Evolutionary conservation across 1,140 invertebrate species (phyloP).

Genomic region (Tetraneura akinire): DNA sequence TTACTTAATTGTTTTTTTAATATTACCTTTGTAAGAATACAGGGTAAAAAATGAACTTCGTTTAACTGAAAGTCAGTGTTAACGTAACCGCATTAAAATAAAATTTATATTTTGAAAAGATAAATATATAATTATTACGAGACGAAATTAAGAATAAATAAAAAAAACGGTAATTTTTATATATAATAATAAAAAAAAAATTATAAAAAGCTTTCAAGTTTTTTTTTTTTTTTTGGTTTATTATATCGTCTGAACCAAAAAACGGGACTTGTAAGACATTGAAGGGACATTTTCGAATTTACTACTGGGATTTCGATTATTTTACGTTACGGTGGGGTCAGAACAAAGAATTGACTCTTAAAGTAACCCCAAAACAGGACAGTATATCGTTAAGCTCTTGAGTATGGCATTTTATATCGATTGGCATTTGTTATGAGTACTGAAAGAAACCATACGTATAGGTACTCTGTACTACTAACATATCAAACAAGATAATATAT

Average conservation of each 20-base stretch:
- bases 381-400: conserved; percentile 24
- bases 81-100: too few species aligned
- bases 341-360: conserved; percentile 29
- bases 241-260: not conserved
- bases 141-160: too few species aligned
- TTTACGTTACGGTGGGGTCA: not conserved
- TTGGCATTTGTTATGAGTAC: not conserved
- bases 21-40: too few species aligned
- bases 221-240: not conserved
- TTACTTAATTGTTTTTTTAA: too few species aligned
- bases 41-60: too few species aligned
- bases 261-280: not conserved
- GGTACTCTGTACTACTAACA: not conserved
- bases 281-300: conserved; percentile 18
- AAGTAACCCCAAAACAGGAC: conserved; percentile 18
- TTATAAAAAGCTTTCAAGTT: not conserved
- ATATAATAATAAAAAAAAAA: too few species aligned
- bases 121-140: conserved; percentile 8
- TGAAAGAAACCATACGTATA: not conserved
- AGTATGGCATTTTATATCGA: conserved; percentile 41
- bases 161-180: not conserved
- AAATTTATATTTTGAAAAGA: not conserved
- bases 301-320: conserved; percentile 22
- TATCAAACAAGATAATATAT: not conserved
- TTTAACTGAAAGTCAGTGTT: too few species aligned